A percentile compares a stretch with the other conserved stretches of the same genome.
Conservation (phyloP, 2,797 vertebrate genomes). For the Lagodon rhomboides region DNA sequence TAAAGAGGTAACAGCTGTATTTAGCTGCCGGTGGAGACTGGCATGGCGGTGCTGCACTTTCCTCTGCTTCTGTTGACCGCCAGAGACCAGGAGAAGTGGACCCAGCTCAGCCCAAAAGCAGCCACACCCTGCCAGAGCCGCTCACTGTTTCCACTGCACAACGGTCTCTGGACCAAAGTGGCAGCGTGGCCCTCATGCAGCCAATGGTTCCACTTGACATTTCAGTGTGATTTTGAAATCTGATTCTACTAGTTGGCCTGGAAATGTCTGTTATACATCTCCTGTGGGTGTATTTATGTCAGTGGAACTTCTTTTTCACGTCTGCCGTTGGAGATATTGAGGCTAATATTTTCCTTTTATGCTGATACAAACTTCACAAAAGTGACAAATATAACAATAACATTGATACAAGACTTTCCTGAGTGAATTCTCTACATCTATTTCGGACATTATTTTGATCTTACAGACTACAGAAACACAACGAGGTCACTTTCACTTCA, state of each 20-base stretch:
- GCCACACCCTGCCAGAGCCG: slow-evolving; percentile 69
- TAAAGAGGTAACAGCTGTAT: slow-evolving; percentile 1
- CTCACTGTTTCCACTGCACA: slow-evolving; percentile 74
- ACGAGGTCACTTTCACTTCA: not conserved
- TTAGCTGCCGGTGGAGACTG: slow-evolving; percentile 27
- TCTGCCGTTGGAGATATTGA: slow-evolving; percentile 3
- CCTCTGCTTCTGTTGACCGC: slow-evolving; percentile 37
- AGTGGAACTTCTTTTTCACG: not conserved
- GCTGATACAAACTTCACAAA: slow-evolving; percentile 4
- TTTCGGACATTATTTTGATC: not conserved
- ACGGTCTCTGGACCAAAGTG: slow-evolving; percentile 25
- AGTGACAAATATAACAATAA: not conserved
- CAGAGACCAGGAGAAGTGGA: slow-evolving; percentile 45
- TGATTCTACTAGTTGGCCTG: not conserved
- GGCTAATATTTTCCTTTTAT: not conserved
- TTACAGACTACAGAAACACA: slow-evolving; percentile 2
- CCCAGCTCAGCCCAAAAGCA: slow-evolving; percentile 49
- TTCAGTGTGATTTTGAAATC: slow-evolving; percentile 13
- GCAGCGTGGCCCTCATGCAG: not conserved
- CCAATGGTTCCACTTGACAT: slow-evolving; percentile 27
- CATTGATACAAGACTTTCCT: not conserved
- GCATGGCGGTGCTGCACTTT: slow-evolving; percentile 46
- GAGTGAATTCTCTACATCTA: not conserved
- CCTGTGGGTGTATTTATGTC: not conserved
- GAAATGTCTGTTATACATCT: not conserved